Percentiles rank a stretch among this genome's conserved stretches.
Conservation (phyloP, 2,797 vertebrate species). For the Takifugu ocellatus region DNA sequence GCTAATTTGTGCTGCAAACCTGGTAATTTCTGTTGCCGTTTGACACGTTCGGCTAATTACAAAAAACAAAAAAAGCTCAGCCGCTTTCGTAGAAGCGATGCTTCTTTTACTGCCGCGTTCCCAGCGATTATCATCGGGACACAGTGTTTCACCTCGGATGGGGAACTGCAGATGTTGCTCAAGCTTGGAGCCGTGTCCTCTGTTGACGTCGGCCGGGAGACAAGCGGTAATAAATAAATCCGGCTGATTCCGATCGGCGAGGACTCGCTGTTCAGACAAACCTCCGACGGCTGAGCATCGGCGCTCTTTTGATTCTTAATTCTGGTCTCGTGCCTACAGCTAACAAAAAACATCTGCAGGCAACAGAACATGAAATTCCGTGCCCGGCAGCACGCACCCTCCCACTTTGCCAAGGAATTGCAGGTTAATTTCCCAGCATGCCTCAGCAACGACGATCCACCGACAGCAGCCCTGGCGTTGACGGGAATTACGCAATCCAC, state of each 20-base stretch:
- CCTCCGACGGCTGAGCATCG: constrained; percentile 34
- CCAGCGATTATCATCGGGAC: neutral
- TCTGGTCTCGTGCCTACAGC: constrained; percentile 21
- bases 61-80: neutral
- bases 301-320: constrained; percentile 23
- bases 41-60: neutral
- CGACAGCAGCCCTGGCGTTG: constrained; percentile 43
- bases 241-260: constrained; percentile 6
- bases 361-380: constrained; percentile 30
- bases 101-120: neutral
- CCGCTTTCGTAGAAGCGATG: neutral
- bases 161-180: constrained; percentile 1
- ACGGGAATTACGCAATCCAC: constrained; percentile 39
- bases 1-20: constrained; percentile 4
- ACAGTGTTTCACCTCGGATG: neutral
- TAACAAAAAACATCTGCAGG: constrained; percentile 18
- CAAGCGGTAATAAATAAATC: neutral
- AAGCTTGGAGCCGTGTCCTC: constrained; percentile 5
- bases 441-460: constrained; percentile 47
- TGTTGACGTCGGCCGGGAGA: constrained; percentile 3
- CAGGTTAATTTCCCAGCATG: constrained; percentile 42
- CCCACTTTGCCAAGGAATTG: constrained; percentile 24
- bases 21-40: constrained; percentile 4
- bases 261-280: constrained; percentile 46
- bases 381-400: constrained; percentile 38